Percentiles rank a stretch among this genome's conserved stretches.
phyloP scores from a whole-genome alignment of 92 coral and sea anemone species.

The Epizoanthus illoricatus region DNA sequence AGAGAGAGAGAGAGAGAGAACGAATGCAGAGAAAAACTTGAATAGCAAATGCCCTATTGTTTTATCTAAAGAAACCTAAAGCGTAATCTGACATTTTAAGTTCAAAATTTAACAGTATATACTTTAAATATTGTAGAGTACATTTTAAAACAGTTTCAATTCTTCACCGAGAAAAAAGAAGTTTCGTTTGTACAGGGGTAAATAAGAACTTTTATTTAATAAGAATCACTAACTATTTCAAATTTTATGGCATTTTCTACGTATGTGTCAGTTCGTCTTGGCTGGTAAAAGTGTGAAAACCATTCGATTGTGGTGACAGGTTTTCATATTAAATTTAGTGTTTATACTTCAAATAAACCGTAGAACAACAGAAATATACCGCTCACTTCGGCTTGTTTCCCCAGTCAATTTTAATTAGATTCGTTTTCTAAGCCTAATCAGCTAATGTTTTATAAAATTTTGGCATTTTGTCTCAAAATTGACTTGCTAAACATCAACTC shows the following conservation, averaged over 20 bases:
- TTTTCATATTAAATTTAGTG: constrained; percentile 22
- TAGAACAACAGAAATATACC: neutral
- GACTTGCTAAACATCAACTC: neutral
- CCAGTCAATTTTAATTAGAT: constrained; percentile 13
- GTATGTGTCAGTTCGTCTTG: neutral
- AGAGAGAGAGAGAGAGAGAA: no score
- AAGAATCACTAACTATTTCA: neutral
- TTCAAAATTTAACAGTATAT: no score
- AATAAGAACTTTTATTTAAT: neutral
- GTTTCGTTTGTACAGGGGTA: no score
- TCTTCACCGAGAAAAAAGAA: no score
- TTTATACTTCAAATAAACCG: constrained; percentile 5
- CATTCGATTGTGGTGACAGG: neutral
- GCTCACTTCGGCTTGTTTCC: neutral
- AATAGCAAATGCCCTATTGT: no score
- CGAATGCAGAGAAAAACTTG: no score
- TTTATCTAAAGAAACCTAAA: no score
- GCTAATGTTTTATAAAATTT: neutral
- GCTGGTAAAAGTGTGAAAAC: neutral
- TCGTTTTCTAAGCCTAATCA: constrained; percentile 8
- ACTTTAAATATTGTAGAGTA: no score
- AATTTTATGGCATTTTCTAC: neutral
- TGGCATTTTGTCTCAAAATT: neutral
- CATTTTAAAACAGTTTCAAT: no score
- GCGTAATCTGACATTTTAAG: no score